Evolutionary conservation across 2,888 invertebrate genomes (phyloP).

Genomic region (Coleophora deauratella): DNA sequence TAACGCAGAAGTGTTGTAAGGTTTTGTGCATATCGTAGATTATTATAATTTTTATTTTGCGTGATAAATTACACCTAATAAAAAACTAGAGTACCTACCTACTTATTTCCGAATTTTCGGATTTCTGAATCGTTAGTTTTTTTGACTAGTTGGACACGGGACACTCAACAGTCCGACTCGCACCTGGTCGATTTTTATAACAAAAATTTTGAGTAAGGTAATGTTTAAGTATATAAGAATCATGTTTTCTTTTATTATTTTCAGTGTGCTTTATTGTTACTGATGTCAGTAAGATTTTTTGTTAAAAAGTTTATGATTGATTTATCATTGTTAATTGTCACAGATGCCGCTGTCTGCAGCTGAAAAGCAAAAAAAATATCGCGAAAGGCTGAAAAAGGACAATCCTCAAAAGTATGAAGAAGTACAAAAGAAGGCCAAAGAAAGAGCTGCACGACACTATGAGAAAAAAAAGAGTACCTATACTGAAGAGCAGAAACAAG

Average conservation of each 20-base stretch:
- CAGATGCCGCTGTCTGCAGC: neutral
- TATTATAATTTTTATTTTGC: neutral
- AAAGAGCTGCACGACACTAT: neutral
- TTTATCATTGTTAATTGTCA: too few species aligned
- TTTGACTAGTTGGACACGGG: too few species aligned
- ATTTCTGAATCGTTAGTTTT: too few species aligned
- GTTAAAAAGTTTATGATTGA: too few species aligned
- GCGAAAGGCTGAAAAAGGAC: neutral
- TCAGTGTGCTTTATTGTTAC: too few species aligned
- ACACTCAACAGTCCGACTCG: too few species aligned
- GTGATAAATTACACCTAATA: neutral
- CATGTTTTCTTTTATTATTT: too few species aligned
- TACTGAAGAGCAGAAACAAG: slow-evolving; percentile 1
- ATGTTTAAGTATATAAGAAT: too few species aligned
- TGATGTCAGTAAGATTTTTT: too few species aligned
- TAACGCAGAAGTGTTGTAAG: neutral
- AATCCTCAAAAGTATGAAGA: slow-evolving; percentile 1
- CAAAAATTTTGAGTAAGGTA: too few species aligned
- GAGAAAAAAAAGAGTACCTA: neutral
- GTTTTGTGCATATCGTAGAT: neutral
- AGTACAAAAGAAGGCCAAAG: neutral
- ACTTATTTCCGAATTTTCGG: too few species aligned
- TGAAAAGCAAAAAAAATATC: slow-evolving; percentile 1
- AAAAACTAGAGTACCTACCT: neutral
- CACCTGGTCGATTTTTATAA: too few species aligned